Evolutionary conservation across 2,113 vertebrate genomes (phyloP).

Genomic region (Noctilio leporinus): DNA sequence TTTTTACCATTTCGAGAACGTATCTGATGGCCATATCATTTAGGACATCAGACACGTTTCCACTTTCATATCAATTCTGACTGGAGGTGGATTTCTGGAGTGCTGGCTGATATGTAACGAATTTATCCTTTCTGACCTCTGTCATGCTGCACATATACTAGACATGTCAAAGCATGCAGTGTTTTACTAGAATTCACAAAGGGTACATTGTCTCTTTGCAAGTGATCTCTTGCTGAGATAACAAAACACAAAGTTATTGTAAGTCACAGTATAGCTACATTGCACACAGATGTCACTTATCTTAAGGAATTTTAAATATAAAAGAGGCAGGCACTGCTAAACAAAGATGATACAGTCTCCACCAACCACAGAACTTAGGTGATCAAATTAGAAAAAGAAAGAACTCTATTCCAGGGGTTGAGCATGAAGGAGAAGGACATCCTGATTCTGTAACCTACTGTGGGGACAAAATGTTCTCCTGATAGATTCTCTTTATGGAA

Average conservation of each 20-base stretch:
- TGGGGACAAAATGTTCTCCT: background rate
- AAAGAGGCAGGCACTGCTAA: background rate
- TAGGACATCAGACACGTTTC: background rate
- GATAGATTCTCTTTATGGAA: background rate
- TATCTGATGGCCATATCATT: background rate
- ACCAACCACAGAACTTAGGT: background rate
- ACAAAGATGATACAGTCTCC: background rate
- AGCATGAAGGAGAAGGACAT: background rate
- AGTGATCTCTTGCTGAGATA: constrained; percentile 39
- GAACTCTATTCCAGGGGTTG: background rate
- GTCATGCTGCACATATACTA: background rate
- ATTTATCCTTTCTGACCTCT: background rate
- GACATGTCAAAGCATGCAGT: background rate
- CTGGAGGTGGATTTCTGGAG: background rate
- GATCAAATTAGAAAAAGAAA: background rate
- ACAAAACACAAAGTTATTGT: constrained; percentile 36
- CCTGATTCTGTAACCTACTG: background rate
- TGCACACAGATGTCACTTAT: background rate
- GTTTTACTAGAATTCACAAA: constrained; percentile 3
- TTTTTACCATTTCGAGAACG: background rate
- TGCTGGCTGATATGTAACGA: background rate
- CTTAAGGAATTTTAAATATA: background rate
- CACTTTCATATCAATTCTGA: background rate
- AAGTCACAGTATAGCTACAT: background rate
- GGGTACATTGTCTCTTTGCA: background rate